Percentiles rank a stretch among this genome's conserved stretches.
phyloP scores from a whole-genome alignment of 2,113 vertebrate species.

The Petrocephalus microphthalmus region DNA sequence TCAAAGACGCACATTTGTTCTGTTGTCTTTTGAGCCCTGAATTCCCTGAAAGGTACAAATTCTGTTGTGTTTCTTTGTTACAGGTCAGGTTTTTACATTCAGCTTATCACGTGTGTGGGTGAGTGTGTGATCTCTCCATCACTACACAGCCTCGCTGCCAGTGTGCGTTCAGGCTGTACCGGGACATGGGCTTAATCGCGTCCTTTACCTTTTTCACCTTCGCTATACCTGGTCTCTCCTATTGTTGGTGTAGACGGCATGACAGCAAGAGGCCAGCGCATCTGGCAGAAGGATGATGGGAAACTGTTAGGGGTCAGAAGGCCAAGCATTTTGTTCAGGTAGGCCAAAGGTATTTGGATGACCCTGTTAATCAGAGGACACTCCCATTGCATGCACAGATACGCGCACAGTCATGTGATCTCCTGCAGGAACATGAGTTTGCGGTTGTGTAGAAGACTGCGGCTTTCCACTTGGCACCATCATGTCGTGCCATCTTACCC shows the following conservation, averaged over 20 bases:
- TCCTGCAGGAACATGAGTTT: not conserved
- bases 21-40: not conserved
- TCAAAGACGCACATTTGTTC: not conserved
- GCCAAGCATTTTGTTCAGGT: no score
- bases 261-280: not conserved
- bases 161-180: not conserved
- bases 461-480: not conserved
- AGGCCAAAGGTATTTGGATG: not conserved
- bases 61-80: not conserved
- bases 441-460: not conserved
- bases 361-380: not conserved
- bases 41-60: not conserved
- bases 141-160: not conserved
- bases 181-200: no score
- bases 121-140: not conserved
- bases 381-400: not conserved
- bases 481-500: not conserved
- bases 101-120: no score
- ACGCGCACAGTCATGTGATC: not conserved
- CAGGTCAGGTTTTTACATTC: not conserved
- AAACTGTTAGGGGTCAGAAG: not conserved
- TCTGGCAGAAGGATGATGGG: not conserved
- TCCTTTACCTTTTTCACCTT: not conserved
- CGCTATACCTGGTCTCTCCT: not conserved
- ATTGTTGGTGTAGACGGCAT: not conserved